Evolutionary conservation across 1,140 invertebrate genomes (phyloP).

Genomic region (Caerostris extrusa): DNA sequence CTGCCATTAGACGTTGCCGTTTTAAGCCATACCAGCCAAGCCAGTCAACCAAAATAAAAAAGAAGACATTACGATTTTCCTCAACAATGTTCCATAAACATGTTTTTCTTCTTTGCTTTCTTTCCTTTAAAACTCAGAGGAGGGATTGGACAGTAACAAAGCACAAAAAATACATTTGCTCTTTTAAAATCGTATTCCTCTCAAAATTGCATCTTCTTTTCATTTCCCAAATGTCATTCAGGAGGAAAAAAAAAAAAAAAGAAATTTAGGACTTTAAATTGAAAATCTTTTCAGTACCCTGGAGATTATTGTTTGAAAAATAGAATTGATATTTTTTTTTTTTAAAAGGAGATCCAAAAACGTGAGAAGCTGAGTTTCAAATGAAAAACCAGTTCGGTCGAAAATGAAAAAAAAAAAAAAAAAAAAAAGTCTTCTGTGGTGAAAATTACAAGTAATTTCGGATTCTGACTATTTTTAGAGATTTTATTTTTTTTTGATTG

Average conservation of each 20-base stretch:
- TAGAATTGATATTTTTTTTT: neutral
- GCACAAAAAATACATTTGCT: neutral
- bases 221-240: constrained; percentile 8
- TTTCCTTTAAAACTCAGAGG: neutral
- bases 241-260: neutral
- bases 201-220: constrained; percentile 9
- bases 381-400: neutral
- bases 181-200: constrained; percentile 8
- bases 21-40: neutral
- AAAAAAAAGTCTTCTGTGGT: neutral
- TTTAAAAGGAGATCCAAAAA: neutral
- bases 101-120: neutral
- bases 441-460: neutral
- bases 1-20: too few species aligned
- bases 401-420: neutral
- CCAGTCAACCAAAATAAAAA: neutral
- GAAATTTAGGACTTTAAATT: neutral
- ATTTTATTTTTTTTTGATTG: too few species aligned
- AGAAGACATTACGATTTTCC: neutral
- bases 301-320: neutral
- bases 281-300: neutral
- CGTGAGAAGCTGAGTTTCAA: neutral
- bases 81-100: constrained; percentile 2
- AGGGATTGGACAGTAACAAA: neutral
- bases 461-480: neutral